These are phyloP conservation scores for Neopipo cinnamomea DNA, from an alignment of 2,113 vertebrate genomes.

Conservation along the genomic window DNA sequence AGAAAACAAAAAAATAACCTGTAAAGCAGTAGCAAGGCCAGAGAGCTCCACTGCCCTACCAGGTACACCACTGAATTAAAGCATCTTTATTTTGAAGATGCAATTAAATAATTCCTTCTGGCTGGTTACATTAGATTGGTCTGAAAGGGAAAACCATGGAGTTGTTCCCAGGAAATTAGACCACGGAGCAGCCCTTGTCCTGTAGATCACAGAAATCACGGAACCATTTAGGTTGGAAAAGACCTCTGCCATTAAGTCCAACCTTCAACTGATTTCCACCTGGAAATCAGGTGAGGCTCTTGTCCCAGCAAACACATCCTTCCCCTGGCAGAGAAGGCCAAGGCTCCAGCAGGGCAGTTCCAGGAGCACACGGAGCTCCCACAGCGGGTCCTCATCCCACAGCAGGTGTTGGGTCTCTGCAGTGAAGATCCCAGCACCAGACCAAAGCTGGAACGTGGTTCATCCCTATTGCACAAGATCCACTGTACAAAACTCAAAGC, in stretches of 20 bases:
- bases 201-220: neutral
- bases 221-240: neutral
- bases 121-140: neutral
- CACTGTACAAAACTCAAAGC: neutral
- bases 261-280: neutral
- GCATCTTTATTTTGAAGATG: neutral
- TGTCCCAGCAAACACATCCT: neutral
- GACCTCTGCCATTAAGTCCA: neutral
- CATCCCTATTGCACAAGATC: neutral
- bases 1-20: neutral
- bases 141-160: neutral
- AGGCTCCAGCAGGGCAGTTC: neutral
- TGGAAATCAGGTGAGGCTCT: neutral
- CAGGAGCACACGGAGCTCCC: neutral
- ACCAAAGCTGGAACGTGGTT: neutral
- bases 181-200: fast-evolving
- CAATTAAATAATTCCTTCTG: neutral
- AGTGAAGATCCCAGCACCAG: neutral
- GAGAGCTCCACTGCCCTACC: neutral
- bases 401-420: fast-evolving
- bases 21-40: neutral
- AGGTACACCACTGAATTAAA: neutral
- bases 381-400: fast-evolving
- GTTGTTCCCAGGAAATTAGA: neutral
- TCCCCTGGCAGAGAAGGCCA: too few relatives aligned